Evolutionary conservation across 2,888 invertebrate genomes (phyloP).

Genomic region (Pseudococcus jackbeardsleyi): DNA sequence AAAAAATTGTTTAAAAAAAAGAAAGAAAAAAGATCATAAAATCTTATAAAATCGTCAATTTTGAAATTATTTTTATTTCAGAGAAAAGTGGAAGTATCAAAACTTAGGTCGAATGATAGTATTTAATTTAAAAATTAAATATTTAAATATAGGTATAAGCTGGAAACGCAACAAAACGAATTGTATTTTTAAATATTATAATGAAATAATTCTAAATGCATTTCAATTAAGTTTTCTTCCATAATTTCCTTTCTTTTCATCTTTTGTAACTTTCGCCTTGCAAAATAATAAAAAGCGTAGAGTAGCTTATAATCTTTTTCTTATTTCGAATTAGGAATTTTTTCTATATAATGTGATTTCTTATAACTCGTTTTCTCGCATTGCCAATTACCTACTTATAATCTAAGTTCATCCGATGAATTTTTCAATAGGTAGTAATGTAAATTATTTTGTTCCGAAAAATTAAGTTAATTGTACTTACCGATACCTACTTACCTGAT

Average conservation of each 20-base stretch:
- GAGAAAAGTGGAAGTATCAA: too few species aligned
- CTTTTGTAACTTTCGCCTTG: not conserved
- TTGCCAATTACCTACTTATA: not conserved
- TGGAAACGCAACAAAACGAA: not conserved
- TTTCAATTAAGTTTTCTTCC: not conserved
- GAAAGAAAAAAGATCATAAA: too few species aligned
- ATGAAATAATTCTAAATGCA: not conserved
- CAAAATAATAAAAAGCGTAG: not conserved
- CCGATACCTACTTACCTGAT: not conserved
- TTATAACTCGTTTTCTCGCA: slow-evolving; percentile 22
- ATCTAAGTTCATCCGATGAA: not conserved
- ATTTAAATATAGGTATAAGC: not conserved
- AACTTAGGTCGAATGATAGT: too few species aligned
- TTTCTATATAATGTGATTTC: not conserved
- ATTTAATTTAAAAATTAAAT: not conserved
- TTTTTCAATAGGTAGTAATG: not conserved
- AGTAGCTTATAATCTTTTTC: not conserved
- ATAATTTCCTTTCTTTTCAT: not conserved
- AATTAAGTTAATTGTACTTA: not conserved
- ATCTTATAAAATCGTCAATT: too few species aligned
- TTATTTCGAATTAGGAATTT: not conserved
- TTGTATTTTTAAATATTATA: not conserved
- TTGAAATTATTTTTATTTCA: too few species aligned
- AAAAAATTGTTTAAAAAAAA: too few species aligned
- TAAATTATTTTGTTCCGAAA: not conserved